Conservation (phyloP, 2,113 vertebrate species). For the Podarcis muralis region DNA sequence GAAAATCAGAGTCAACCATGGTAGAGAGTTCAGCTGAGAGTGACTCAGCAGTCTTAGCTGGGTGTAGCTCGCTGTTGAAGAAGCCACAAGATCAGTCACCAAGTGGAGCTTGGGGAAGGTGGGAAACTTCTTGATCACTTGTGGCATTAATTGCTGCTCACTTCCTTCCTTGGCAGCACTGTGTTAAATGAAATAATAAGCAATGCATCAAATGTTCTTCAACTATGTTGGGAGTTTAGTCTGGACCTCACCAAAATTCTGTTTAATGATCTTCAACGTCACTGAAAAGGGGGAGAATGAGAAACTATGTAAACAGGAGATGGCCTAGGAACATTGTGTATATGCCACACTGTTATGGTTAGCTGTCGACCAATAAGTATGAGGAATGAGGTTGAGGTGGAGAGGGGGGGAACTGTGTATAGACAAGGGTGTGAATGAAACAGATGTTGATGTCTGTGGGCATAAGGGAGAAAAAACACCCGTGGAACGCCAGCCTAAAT, state of each 20-base stretch:
- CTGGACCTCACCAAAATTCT: background rate
- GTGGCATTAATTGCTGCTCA: background rate
- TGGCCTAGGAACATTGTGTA: background rate
- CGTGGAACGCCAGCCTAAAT: background rate
- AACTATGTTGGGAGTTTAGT: background rate
- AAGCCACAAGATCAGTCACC: background rate
- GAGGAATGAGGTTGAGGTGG: background rate
- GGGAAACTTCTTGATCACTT: background rate
- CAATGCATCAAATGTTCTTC: background rate
- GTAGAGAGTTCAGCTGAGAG: background rate
- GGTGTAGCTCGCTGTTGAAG: background rate
- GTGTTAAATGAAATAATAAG: background rate
- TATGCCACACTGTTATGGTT: background rate
- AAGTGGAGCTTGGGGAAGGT: background rate
- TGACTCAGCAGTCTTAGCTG: background rate
- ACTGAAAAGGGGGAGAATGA: background rate
- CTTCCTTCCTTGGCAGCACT: background rate
- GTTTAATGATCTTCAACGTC: background rate
- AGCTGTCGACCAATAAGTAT: background rate
- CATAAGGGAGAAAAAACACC: background rate
- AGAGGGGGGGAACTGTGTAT: background rate
- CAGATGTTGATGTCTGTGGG: background rate
- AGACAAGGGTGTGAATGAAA: background rate
- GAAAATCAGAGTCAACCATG: background rate
- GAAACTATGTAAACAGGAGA: conserved; percentile 1